Base-by-base conservation (phyloP, 1,140 invertebrate species). In the Amphibalanus amphitrite region DNA sequence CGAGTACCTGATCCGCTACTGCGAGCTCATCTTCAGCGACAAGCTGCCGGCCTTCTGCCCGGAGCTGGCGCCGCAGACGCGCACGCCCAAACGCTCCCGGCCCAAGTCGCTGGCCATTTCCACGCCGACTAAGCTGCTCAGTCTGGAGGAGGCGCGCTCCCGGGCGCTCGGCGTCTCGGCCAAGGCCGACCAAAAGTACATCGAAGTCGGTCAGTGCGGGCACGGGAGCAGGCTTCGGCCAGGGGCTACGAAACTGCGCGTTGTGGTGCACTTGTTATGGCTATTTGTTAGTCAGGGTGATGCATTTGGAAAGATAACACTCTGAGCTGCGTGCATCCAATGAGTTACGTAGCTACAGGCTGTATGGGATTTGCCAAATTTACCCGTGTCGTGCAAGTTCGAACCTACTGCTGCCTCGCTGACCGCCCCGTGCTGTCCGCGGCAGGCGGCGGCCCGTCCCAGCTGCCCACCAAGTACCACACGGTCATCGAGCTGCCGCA, bases 1-100 rank as follows among this genome's bases (percentile, higher is more conserved):
- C 0, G 94, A 98, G 82, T 97, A 94, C 82, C 85, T 97, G 73
- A 93, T 97, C 72, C 90, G 90, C 76, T 94, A 95, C 82, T 90
- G 91, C 69, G 91, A 95, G 78, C 84, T 92, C 69, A 90, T 97
- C 71, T 97, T 97, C 80, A 87, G 85, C 76, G 84, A 85, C 72
- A 83, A 82, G 74, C 80, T 84, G 71, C 83, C 83, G 25, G 70
- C 74, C 28, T 72, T 74, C 47, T 59, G 6, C 6, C 47, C 47
- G 17, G 47, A 59, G 1, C 1, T 20, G 47, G 17, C 47, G 47
- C 17, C 47, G 17, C 47, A 59, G 47, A 6, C 47, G 6, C 47
- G 47, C 47, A 20, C 47, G 6, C 17, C 6, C 13, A 59, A 59
- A 23, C 47, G 47, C 47, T 59, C 47, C 13, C 47, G 47, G 47